Conservation (phyloP, 2,888 invertebrate species). For the Tridacna gigas region DNA sequence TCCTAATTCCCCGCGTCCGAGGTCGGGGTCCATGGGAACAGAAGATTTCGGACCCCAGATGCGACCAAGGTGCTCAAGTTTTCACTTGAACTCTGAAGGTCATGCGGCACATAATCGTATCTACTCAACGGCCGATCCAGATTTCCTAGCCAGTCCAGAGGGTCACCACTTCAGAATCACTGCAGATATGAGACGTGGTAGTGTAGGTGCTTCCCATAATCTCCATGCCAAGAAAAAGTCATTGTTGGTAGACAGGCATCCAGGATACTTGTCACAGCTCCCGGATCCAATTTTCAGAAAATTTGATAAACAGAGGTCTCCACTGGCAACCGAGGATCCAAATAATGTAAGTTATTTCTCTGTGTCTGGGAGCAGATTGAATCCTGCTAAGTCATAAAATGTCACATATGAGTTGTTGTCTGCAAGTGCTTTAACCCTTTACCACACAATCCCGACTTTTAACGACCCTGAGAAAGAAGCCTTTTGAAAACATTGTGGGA, state of each 20-base stretch:
- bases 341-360: slow-evolving; percentile 36
- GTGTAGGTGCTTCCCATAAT: slow-evolving; percentile 78
- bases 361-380: neutral
- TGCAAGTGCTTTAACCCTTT: too few relatives aligned
- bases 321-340: slow-evolving; percentile 47
- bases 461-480: too few relatives aligned
- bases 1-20: slow-evolving; percentile 71
- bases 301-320: slow-evolving; percentile 61
- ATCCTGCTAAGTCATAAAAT: too few relatives aligned
- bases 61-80: slow-evolving; percentile 80
- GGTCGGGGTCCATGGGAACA: slow-evolving; percentile 76
- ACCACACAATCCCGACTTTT: too few relatives aligned
- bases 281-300: slow-evolving; percentile 62
- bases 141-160: slow-evolving; percentile 61
- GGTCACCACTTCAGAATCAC: slow-evolving; percentile 69
- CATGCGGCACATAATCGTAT: slow-evolving; percentile 71
- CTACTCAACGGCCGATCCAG: slow-evolving; percentile 61
- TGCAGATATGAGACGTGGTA: slow-evolving; percentile 78
- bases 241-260: slow-evolving; percentile 75
- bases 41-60: slow-evolving; percentile 74
- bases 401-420: too few relatives aligned
- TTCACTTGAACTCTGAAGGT: slow-evolving; percentile 79
- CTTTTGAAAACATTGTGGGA: too few relatives aligned
- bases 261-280: slow-evolving; percentile 70
- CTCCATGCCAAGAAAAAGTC: slow-evolving; percentile 76